Evolutionary conservation across 2,113 vertebrate genomes (phyloP).

Genomic region (Herpetotheres cachinnans): DNA sequence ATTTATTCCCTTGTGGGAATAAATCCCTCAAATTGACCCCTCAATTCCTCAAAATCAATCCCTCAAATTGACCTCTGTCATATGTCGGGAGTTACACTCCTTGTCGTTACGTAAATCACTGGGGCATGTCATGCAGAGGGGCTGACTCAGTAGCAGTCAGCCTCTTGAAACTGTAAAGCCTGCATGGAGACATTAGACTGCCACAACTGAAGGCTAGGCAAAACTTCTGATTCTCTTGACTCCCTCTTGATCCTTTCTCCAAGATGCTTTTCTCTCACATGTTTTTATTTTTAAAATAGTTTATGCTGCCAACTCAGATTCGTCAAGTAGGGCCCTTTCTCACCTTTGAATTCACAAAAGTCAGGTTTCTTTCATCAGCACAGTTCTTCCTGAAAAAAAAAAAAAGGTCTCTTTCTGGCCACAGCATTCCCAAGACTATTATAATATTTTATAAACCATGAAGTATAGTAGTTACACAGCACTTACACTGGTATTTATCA

Average conservation of each 20-base stretch:
- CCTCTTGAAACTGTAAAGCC: not conserved
- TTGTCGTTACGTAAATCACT: not conserved
- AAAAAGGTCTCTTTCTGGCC: not conserved
- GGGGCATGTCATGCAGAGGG: not conserved
- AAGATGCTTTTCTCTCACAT: not conserved
- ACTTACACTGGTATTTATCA: not conserved
- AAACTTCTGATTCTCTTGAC: not conserved
- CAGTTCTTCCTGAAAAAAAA: not conserved
- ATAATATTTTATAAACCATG: not conserved
- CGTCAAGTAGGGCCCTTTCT: not conserved
- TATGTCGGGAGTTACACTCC: not conserved
- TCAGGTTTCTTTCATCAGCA: not conserved
- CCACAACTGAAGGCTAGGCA: not conserved
- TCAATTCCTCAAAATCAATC: too few species aligned
- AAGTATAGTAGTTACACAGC: not conserved
- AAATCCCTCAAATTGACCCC: not conserved
- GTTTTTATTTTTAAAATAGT: not conserved
- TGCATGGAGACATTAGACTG: not conserved
- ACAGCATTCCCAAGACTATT: not conserved
- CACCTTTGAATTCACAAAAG: not conserved
- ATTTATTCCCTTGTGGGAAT: not conserved
- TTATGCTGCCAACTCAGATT: not conserved
- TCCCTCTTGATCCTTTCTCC: not conserved
- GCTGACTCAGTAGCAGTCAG: not conserved
- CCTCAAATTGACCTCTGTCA: not conserved